These are phyloP conservation scores for Cryptoleucopteryx plumbea DNA, from an alignment of 2,113 vertebrate species.

Conservation along the genomic window DNA sequence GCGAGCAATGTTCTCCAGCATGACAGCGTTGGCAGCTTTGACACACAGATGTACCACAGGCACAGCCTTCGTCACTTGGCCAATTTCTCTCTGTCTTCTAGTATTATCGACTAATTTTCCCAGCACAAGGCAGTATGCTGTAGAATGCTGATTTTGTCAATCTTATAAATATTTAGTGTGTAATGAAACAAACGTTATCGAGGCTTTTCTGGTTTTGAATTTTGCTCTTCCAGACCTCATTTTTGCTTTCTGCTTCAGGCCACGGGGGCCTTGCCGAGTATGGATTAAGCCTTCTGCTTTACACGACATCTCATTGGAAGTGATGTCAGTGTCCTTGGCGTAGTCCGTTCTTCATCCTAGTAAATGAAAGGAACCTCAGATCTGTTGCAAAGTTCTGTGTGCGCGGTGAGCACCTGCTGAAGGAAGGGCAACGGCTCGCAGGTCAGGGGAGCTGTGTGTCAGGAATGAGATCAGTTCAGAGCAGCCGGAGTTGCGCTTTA, in stretches of 20 bases:
- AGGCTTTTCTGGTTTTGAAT: not conserved
- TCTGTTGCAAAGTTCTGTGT: not conserved
- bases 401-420: fast-evolving
- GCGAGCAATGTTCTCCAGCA: fast-evolving
- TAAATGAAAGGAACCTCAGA: not conserved
- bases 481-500: not conserved
- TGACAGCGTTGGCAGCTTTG: not conserved
- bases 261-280: not conserved
- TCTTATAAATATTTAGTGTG: not conserved
- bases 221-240: not conserved
- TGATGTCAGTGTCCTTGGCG: not conserved
- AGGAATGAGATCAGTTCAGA: not conserved
- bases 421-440: not conserved
- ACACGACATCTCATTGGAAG: not conserved
- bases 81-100: not conserved
- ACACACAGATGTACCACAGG: not conserved
- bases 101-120: not conserved
- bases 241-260: not conserved
- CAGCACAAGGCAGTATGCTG: not conserved
- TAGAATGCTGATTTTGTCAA: not conserved
- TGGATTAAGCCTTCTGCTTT: not conserved
- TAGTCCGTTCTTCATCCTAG: not conserved
- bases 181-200: not conserved
- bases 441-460: not conserved
- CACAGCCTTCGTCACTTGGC: not conserved